Evolutionary conservation across 2,113 vertebrate genomes (phyloP), one percentile per base, ranked within the genome.

Genomic region (Phyllostomus hastatus): DNA sequence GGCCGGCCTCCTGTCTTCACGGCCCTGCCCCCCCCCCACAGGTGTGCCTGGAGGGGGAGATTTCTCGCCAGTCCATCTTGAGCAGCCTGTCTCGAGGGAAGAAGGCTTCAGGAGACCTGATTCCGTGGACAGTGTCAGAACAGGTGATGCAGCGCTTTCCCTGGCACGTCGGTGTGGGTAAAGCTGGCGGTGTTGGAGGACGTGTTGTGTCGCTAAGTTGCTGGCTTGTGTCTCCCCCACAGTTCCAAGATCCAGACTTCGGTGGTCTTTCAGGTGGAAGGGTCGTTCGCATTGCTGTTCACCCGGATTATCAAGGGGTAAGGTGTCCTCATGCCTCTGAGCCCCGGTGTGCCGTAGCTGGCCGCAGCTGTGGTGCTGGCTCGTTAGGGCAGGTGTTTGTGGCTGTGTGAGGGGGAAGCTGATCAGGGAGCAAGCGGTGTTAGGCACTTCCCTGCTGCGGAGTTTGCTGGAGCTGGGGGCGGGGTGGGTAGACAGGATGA

Each of bases 261-360:
- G 99, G 99, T 6, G 90, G 99, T 64, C 99, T 99, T 1, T 99
- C 99, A 0, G 99, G 99, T 33, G 99, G 98, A 64, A 99, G 99
- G 79, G 98, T 99, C 26, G 99, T 99, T 87, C 99, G 99, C 54
- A 99, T 99, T 16, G 99, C 99, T 0, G 99, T 99, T 79, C 99
- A 99, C 96, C 99, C 99, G 2, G 99, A 99, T 97, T 99, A 99
- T 91, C 99, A 99, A 96, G 99, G 99, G 99, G 99, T 99, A 98
- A 99, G 7, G n/a, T 67, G 26, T 87, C 67, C 69, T 76, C 10
- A 0, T 2, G 2, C 10, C 41, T 57, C 20, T 17, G 31, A 0
- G 1, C 15, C 8, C 38, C 19, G 2, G 3, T 2, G 4, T 33
- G 28, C 48, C 6, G 0, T 20, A 11, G 1, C 26, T 33, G 6